Evolutionary conservation across 2,113 vertebrate species (phyloP), one percentile per base, ranked within the genome.

Genomic region (Callipepla squamata): DNA sequence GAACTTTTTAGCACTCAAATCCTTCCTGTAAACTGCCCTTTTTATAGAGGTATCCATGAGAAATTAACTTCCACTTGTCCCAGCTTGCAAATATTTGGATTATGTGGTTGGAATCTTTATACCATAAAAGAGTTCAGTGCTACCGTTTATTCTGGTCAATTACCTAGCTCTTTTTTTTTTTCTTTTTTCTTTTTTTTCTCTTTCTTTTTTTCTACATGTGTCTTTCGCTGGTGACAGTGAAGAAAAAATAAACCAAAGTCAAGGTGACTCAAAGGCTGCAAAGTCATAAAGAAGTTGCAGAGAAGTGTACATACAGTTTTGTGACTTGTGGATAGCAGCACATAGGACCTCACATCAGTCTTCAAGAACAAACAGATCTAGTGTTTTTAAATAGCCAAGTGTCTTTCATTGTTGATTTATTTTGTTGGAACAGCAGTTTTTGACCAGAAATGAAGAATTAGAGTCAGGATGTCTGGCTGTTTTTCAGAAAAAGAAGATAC

Each of bases 51-150:
- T 65, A 44, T 76, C 22, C 0, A 5, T 44, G n/a, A 84, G 84
- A 90, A 93, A 85, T 65, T 89, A 81, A 68, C 44, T 91, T 91
- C 79, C n/a, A 44, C 44, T 91, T 32, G 51, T 75, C 30, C 57
- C 30, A 5, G 21, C 36, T 76, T 75, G 40, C 36, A 95, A 93
- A 75, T 80, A 86, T 93, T 84, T 91, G 78, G 14, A 79, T 65
- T 78, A 51, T 70, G 34, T 67, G 25, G 12, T 38, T 87, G 47
- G 44, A 84, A 89, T 81, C 32, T 75, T 93, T 44, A 67, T 25
- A n/a, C 2, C 68, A 42, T 68, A 17, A 30, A 87, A 80, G 48
- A 36, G 11, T 50, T 83, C 25, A 28, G 10, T 28, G 38, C 21
- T 51, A 5, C 32, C 80, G 62, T 85, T 94, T 72, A 23, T 81